Evolutionary conservation across 1,140 invertebrate genomes (phyloP).

Genomic region (Psix sp.): DNA sequence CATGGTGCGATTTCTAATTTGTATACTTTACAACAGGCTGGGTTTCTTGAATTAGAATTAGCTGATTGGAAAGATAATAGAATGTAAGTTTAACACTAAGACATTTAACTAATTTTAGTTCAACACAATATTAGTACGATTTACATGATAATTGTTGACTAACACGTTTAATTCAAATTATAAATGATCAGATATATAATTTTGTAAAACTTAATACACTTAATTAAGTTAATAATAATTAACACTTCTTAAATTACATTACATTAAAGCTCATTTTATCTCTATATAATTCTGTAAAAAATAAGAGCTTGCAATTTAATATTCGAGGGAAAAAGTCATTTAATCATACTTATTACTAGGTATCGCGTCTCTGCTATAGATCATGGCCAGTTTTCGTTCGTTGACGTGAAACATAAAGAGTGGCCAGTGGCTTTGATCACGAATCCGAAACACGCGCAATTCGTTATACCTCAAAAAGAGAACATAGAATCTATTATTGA

Average conservation of each 20-base stretch:
- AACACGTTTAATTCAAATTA: no score
- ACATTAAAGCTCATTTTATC: no score
- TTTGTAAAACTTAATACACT: no score
- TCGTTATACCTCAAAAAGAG: slow-evolving; percentile 84
- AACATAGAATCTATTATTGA: slow-evolving; percentile 81
- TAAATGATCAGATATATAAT: no score
- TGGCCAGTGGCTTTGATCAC: slow-evolving; percentile 92
- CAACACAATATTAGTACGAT: no score
- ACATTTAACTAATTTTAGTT: neutral
- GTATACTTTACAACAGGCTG: slow-evolving; percentile 90
- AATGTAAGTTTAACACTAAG: slow-evolving; percentile 79
- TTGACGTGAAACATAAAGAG: slow-evolving; percentile 84
- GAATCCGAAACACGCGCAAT: slow-evolving; percentile 91
- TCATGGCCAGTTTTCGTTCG: slow-evolving; percentile 93
- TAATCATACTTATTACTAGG: slow-evolving; percentile 73
- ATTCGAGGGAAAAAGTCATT: no score
- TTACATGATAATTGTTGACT: no score
- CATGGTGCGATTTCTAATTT: slow-evolving; percentile 90
- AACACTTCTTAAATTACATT: no score
- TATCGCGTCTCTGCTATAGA: slow-evolving; percentile 90
- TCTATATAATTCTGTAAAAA: no score
- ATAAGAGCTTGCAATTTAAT: no score
- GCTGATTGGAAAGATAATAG: slow-evolving; percentile 96
- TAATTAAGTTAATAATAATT: no score
- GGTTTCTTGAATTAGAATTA: slow-evolving; percentile 93